Percentiles rank a stretch among this genome's conserved stretches.
Conservation (phyloP, 2,113 vertebrate genomes). For the Elephas maximus region DNA sequence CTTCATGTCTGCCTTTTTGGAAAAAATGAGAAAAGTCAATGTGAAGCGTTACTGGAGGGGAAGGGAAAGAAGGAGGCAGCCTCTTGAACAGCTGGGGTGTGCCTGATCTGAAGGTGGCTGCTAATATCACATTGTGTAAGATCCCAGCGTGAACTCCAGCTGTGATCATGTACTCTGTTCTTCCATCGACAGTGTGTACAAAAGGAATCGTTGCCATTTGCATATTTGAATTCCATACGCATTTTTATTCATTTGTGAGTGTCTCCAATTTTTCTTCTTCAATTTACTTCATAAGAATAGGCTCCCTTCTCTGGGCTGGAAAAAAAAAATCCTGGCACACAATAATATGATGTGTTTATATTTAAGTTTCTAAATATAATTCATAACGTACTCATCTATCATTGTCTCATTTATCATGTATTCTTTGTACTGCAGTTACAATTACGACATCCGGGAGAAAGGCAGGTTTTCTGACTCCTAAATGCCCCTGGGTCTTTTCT, state of each 20-base stretch:
- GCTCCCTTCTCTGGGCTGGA: conserved; percentile 12
- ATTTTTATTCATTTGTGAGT: conserved; percentile 44
- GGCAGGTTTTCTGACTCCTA: conserved; percentile 60
- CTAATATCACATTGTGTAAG: not conserved
- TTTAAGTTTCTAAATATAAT: conserved; percentile 78
- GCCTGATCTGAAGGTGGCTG: not conserved
- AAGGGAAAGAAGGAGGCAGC: not conserved
- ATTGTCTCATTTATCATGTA: conserved; percentile 79
- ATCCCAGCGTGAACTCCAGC: conserved; percentile 54
- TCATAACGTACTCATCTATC: conserved; percentile 69
- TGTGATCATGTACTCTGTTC: conserved; percentile 20
- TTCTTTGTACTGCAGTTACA: conserved; percentile 66
- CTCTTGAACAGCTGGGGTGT: conserved; percentile 49
- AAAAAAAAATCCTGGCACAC: not conserved
- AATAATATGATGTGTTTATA: conserved; percentile 78
- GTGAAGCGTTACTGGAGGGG: conserved; percentile 10
- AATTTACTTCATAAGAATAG: conserved; percentile 68
- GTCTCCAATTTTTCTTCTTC: conserved; percentile 77
- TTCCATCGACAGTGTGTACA: conserved; percentile 35
- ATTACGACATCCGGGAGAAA: conserved; percentile 57
- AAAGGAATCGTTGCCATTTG: conserved; percentile 65
- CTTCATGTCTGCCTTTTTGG: conserved; percentile 53
- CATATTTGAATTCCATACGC: conserved; percentile 51
- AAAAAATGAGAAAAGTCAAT: conserved; percentile 12
- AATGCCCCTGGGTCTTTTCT: conserved; percentile 46